These are phyloP conservation scores for Cynocephalus volans DNA, from an alignment of 2,113 vertebrate species.

Conservation along the genomic window DNA sequence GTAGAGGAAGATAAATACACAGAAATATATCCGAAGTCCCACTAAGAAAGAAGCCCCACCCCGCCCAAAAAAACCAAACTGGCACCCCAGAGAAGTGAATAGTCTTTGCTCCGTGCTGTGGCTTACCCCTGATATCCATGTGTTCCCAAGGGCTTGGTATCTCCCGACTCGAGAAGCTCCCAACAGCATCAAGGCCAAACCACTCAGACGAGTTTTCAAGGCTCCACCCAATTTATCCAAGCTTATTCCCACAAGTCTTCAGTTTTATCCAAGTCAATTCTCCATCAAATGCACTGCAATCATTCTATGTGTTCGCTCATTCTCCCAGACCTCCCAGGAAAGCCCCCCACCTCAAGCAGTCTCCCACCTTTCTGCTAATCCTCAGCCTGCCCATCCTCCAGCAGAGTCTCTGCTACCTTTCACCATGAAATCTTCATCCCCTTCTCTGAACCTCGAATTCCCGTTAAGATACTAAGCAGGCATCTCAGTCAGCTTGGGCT, in stretches of 20 bases:
- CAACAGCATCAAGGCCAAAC: background rate
- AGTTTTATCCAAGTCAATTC: background rate
- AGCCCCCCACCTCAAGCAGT: too few species aligned
- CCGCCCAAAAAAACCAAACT: background rate
- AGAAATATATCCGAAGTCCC: background rate
- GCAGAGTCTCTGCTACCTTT: background rate
- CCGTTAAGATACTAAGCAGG: accelerated
- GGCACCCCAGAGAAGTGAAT: background rate
- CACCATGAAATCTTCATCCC: accelerated
- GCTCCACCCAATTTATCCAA: background rate
- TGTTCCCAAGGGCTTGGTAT: background rate
- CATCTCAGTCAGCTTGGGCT: background rate
- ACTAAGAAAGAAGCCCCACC: background rate
- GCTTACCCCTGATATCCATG: background rate
- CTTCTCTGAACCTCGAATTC: background rate
- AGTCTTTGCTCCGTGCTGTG: background rate
- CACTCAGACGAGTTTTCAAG: background rate
- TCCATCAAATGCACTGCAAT: accelerated
- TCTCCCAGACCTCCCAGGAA: background rate
- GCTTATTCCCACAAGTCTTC: background rate
- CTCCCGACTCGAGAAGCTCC: background rate
- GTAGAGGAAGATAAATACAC: background rate
- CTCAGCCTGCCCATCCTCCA: background rate
- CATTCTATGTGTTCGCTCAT: accelerated
- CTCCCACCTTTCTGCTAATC: background rate